These are phyloP conservation scores for Leptinotarsa lineolata DNA, from an alignment of 1,140 invertebrate genomes.

Conservation along the genomic window DNA sequence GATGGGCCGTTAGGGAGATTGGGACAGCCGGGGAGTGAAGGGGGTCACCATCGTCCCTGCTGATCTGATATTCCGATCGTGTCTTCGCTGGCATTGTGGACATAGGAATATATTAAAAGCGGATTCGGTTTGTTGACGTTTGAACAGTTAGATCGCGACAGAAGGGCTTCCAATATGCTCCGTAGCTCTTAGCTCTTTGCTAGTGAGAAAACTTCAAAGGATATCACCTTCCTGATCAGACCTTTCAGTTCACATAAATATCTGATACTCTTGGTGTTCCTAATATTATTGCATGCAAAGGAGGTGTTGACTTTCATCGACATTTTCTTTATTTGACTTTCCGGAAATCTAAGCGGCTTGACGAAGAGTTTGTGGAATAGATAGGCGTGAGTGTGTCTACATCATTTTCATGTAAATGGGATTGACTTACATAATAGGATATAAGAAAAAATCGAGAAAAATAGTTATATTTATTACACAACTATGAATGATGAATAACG, in stretches of 20 bases:
- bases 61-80: conserved; percentile 54
- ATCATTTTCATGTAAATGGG: no score
- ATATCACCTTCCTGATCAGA: conserved; percentile 38
- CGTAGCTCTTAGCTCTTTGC: conserved; percentile 26
- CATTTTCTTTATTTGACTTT: conserved; percentile 2
- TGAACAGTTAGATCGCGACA: conserved; percentile 47
- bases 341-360: background rate
- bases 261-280: conserved; percentile 19
- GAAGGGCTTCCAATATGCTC: conserved; percentile 24
- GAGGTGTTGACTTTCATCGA: conserved; percentile 2
- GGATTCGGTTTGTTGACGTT: conserved; percentile 55
- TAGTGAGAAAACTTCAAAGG: conserved; percentile 44
- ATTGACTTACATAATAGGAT: no score
- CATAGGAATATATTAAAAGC: conserved; percentile 56
- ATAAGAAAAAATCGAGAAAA: no score
- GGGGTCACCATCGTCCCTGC: conserved; percentile 35
- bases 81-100: conserved; percentile 53
- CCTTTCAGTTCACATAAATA: conserved; percentile 23
- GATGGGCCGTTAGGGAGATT: conserved; percentile 25
- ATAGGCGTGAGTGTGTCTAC: no score
- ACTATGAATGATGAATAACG: no score
- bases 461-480: no score
- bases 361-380: background rate
- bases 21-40: conserved; percentile 25
- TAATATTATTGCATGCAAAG: conserved; percentile 22